Evolutionary conservation across 2,113 vertebrate species (phyloP).

Genomic region (Siniperca chuatsi): DNA sequence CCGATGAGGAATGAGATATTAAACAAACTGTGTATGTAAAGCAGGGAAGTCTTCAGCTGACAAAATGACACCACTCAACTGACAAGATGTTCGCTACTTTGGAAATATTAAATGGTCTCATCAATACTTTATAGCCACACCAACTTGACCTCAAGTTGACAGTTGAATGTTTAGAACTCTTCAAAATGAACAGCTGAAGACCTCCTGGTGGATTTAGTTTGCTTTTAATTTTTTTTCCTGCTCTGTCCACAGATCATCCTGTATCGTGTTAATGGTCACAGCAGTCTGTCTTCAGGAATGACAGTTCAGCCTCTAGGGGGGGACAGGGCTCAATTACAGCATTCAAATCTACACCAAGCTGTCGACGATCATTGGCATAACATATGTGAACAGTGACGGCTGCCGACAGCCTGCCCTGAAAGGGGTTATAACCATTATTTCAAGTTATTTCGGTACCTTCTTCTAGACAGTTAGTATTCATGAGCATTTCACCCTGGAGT

Average conservation of each 20-base stretch:
- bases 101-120: conserved; percentile 48
- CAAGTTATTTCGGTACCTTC: conserved; percentile 48
- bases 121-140: conserved; percentile 53
- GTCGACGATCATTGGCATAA: conserved; percentile 48
- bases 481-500: conserved; percentile 51
- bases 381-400: conserved; percentile 53
- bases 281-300: conserved; percentile 63
- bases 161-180: conserved; percentile 1
- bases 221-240: not conserved
- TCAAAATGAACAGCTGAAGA: conserved; percentile 24
- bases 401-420: conserved; percentile 56
- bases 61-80: conserved; percentile 31
- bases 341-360: conserved; percentile 72
- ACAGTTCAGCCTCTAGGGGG: conserved; percentile 47
- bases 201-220: conserved; percentile 35
- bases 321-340: conserved; percentile 70
- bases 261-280: conserved; percentile 60
- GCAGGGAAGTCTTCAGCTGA: conserved; percentile 14
- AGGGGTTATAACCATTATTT: conserved; percentile 38
- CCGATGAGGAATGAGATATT: not conserved
- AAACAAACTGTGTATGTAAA: not conserved
- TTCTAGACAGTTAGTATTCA: conserved; percentile 41
- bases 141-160: conserved; percentile 28
- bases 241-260: conserved; percentile 46
- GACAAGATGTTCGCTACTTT: conserved; percentile 23